Evolutionary conservation across 2,888 invertebrate genomes (phyloP).

Genomic region (Ormyrus pomaceus): DNA sequence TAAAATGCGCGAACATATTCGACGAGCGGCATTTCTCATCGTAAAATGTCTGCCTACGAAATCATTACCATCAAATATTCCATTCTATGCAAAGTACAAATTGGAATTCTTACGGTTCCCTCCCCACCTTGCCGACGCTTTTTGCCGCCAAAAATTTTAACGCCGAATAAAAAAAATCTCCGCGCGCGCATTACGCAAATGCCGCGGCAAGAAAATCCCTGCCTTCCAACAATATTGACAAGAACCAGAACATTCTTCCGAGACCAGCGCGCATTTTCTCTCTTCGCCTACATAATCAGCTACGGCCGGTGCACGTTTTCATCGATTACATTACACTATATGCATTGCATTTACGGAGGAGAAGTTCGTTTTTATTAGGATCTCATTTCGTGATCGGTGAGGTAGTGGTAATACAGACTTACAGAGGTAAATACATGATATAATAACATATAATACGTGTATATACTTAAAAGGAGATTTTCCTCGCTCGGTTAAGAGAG

Average conservation of each 20-base stretch:
- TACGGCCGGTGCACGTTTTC: conserved; percentile 11
- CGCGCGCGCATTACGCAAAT: too few species aligned
- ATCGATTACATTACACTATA: conserved; percentile 34
- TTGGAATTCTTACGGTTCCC: too few species aligned
- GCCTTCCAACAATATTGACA: too few species aligned
- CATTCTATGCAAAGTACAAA: too few species aligned
- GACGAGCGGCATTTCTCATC: too few species aligned
- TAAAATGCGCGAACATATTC: too few species aligned
- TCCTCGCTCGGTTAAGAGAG: neutral
- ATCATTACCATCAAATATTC: too few species aligned
- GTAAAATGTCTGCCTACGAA: too few species aligned
- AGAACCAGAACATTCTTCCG: neutral
- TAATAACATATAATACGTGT: neutral
- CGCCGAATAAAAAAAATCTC: too few species aligned
- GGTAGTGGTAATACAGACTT: conserved; percentile 54
- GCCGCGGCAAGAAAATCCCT: too few species aligned
- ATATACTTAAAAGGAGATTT: conserved; percentile 28
- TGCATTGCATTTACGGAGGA: conserved; percentile 44
- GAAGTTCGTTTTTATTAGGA: conserved; percentile 50
- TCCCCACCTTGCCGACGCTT: too few species aligned
- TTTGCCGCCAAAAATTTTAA: too few species aligned
- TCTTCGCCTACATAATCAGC: conserved; percentile 20
- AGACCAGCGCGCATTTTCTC: neutral
- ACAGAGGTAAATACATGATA: conserved; percentile 21
- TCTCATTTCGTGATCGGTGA: conserved; percentile 53